Evolutionary conservation across 2,797 vertebrate genomes (phyloP).

Genomic region (Urophycis tenuis): DNA sequence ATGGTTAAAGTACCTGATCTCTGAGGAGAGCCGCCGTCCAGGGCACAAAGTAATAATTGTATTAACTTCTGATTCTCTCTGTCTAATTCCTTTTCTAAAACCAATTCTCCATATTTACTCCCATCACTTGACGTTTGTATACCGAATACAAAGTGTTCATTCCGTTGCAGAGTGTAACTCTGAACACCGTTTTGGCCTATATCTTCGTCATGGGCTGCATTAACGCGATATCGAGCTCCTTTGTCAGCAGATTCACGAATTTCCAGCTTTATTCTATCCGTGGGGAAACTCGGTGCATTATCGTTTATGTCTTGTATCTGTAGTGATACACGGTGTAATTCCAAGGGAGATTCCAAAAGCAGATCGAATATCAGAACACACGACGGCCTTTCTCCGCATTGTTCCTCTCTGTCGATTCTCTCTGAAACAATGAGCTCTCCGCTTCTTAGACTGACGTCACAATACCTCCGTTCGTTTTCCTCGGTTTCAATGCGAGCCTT

Average conservation of each 20-base stretch:
- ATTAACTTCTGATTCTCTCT: slow-evolving; percentile 51
- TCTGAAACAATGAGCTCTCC: slow-evolving; percentile 54
- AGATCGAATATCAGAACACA: slow-evolving; percentile 67
- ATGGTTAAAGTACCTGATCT: slow-evolving; percentile 58
- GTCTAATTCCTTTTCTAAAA: slow-evolving; percentile 58
- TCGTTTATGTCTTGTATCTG: slow-evolving; percentile 74
- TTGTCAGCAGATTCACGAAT: slow-evolving; percentile 36
- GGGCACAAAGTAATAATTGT: slow-evolving; percentile 46
- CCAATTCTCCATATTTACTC: slow-evolving; percentile 43
- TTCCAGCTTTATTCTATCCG: slow-evolving; percentile 54
- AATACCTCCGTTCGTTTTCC: slow-evolving; percentile 35
- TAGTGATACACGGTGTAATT: slow-evolving; percentile 54
- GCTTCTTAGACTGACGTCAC: slow-evolving; percentile 46
- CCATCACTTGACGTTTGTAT: slow-evolving; percentile 20
- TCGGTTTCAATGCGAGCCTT: slow-evolving; percentile 50
- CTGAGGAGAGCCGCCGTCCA: slow-evolving; percentile 59
- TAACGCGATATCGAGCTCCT: slow-evolving; percentile 50
- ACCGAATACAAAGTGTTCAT: slow-evolving; percentile 52
- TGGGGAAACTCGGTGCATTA: slow-evolving; percentile 64
- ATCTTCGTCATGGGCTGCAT: slow-evolving; percentile 57
- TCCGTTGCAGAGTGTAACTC: slow-evolving; percentile 57
- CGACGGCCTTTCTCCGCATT: slow-evolving; percentile 49
- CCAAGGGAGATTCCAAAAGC: slow-evolving; percentile 67
- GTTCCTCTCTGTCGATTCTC: slow-evolving; percentile 60
- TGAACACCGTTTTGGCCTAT: slow-evolving; percentile 54